phyloP scores from a whole-genome alignment of 1,140 invertebrate genomes.

The Sminthurides bifidus region DNA sequence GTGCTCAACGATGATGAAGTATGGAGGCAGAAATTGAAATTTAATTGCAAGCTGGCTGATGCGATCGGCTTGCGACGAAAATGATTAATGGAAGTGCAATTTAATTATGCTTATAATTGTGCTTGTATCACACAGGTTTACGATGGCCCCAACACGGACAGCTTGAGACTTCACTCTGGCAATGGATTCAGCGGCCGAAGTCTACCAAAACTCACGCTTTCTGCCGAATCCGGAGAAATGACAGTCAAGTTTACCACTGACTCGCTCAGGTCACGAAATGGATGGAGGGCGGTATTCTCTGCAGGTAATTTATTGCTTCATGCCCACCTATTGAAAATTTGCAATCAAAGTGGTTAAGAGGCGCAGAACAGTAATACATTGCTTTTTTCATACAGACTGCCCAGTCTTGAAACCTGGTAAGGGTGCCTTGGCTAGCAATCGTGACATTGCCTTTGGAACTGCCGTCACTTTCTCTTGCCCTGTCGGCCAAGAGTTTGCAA shows the following conservation, averaged over 20 bases:
- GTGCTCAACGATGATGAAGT: too few species aligned
- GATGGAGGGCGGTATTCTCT: slow-evolving; percentile 85
- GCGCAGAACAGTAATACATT: not conserved
- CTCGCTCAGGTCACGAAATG: slow-evolving; percentile 64
- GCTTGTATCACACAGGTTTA: slow-evolving; percentile 64
- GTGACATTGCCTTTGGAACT: slow-evolving; percentile 85
- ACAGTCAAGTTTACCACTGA: slow-evolving; percentile 76
- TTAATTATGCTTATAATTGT: too few species aligned
- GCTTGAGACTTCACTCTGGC: slow-evolving; percentile 71
- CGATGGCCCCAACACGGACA: slow-evolving; percentile 73
- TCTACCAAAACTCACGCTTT: slow-evolving; percentile 74
- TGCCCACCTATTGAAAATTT: not conserved
- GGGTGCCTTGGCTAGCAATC: slow-evolving; percentile 74
- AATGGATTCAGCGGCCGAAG: slow-evolving; percentile 70
- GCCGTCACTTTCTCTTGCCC: slow-evolving; percentile 81
- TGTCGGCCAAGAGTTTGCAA: slow-evolving; percentile 86
- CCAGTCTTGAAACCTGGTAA: slow-evolving; percentile 67
- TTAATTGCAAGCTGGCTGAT: too few species aligned
- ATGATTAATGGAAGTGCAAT: too few species aligned
- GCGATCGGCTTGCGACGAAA: too few species aligned
- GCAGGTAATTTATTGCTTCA: slow-evolving; percentile 49
- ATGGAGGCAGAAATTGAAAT: too few species aligned
- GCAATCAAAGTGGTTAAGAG: not conserved
- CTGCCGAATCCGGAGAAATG: slow-evolving; percentile 85
- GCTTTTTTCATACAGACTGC: slow-evolving; percentile 61